A percentile compares a stretch with the other conserved stretches of the same genome.
These are phyloP conservation scores for Cygnus olor DNA, from an alignment of 2,797 vertebrate genomes.

Conservation along the genomic window DNA sequence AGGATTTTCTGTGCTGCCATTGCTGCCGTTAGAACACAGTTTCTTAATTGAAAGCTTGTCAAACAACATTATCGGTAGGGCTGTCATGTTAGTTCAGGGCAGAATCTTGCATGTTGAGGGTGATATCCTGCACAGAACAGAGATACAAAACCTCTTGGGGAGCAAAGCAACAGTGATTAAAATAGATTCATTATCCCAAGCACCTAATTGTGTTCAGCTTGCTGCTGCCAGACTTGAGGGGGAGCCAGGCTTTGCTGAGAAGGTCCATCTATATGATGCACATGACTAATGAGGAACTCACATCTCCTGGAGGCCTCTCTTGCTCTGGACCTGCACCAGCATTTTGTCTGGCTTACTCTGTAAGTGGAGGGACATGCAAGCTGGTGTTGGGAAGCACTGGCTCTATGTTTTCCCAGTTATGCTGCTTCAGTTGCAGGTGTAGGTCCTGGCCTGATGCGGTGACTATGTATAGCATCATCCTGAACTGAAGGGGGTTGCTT, in stretches of 20 bases:
- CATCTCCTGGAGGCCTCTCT: neutral
- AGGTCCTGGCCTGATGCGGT: neutral
- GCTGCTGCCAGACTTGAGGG: neutral
- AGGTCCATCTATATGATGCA: neutral
- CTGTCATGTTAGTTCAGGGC: neutral
- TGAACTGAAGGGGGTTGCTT: neutral
- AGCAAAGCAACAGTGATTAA: neutral
- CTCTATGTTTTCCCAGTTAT: neutral
- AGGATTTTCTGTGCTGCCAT: neutral
- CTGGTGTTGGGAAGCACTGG: neutral
- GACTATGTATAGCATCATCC: too few species aligned
- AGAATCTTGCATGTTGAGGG: neutral
- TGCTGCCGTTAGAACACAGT: neutral
- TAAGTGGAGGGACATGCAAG: neutral
- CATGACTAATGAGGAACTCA: neutral
- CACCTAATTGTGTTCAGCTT: neutral
- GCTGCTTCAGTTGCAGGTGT: neutral
- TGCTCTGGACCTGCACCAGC: neutral
- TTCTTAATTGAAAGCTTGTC: neutral
- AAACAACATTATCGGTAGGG: neutral
- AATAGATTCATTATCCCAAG: neutral
- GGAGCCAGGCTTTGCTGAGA: neutral
- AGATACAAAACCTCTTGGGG: neutral
- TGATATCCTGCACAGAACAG: rapidly evolving
- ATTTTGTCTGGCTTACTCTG: neutral